Conservation (phyloP, 37 sponge, comb jelly and placozoan species). For the Geodia barretti region DNA sequence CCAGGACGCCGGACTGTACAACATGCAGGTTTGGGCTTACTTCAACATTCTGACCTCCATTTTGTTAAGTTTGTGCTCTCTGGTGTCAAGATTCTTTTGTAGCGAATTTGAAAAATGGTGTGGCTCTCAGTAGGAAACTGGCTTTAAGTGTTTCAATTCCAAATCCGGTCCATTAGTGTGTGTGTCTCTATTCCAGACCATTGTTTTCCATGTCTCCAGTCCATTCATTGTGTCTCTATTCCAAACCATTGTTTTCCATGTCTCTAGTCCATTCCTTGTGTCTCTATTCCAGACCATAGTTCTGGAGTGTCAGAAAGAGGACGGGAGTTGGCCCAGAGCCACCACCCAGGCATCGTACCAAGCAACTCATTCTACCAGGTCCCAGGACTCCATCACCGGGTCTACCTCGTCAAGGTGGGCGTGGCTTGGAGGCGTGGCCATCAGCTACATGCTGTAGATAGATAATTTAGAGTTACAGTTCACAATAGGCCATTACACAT, state of each 20-base stretch:
- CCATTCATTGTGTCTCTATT: too few relatives aligned
- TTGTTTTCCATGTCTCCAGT: background rate
- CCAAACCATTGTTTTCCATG: background rate
- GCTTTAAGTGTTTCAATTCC: background rate
- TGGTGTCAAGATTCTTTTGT: too few relatives aligned
- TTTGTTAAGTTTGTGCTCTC: too few relatives aligned
- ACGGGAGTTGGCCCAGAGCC: slow-evolving; percentile 72
- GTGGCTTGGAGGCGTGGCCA: background rate
- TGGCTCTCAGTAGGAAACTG: background rate
- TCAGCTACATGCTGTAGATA: too few relatives aligned
- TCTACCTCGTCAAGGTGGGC: background rate
- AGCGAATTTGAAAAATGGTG: background rate
- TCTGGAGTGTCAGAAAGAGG: slow-evolving; percentile 71
- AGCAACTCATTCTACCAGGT: background rate
- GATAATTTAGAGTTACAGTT: too few relatives aligned
- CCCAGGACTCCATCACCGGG: background rate
- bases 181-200: too few relatives aligned
- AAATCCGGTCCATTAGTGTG: too few relatives aligned
- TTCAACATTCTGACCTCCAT: too few relatives aligned
- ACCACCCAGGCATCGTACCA: background rate
- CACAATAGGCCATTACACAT: too few relatives aligned
- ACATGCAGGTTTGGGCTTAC: slow-evolving; percentile 74
- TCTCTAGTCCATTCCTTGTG: too few relatives aligned
- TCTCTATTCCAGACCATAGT: slow-evolving; percentile 46
- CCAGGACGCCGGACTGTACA: slow-evolving; percentile 78